Percentiles rank a stretch among this genome's conserved stretches.
These are phyloP conservation scores for Osmoderma eremita DNA, from an alignment of 2,888 invertebrate genomes.

Conservation along the genomic window DNA sequence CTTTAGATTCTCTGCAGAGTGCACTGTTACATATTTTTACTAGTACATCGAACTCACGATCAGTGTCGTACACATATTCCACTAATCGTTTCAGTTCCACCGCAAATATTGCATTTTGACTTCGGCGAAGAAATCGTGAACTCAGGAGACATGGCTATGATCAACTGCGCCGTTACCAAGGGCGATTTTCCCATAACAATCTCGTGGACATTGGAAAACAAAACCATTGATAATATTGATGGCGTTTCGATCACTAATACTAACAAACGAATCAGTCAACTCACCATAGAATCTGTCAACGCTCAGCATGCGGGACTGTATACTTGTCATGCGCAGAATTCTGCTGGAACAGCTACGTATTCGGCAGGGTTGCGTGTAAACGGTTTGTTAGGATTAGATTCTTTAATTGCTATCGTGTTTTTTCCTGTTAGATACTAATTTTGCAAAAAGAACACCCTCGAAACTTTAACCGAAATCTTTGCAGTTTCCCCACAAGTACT, in stretches of 20 bases:
- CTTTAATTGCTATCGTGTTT: not conserved
- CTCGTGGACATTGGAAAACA: conserved; percentile 66
- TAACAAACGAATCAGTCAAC: conserved; percentile 59
- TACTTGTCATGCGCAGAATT: conserved; percentile 76
- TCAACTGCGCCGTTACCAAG: conserved; percentile 78
- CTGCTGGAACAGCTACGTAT: conserved; percentile 74
- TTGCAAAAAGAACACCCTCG: conserved; percentile 14
- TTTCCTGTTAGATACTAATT: not conserved
- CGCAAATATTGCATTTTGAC: conserved; percentile 77
- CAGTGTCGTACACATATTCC: too few relatives aligned
- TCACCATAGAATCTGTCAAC: conserved; percentile 67
- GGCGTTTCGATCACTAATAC: conserved; percentile 61
- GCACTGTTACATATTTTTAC: conserved; percentile 24
- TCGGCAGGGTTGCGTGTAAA: conserved; percentile 76
- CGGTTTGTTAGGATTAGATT: conserved; percentile 64
- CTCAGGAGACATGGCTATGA: conserved; percentile 79
- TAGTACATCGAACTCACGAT: not conserved
- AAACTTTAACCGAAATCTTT: conserved; percentile 54
- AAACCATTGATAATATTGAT: conserved; percentile 59
- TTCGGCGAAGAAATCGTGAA: conserved; percentile 79
- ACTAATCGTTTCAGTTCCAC: conserved; percentile 70
- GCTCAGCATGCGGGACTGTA: conserved; percentile 72
- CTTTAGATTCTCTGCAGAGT: conserved; percentile 37
- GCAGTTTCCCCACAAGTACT: conserved; percentile 78
- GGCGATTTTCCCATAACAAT: conserved; percentile 79